These are phyloP conservation scores for Cosmia pyralina DNA, from an alignment of 2,888 invertebrate species.

Conservation along the genomic window DNA sequence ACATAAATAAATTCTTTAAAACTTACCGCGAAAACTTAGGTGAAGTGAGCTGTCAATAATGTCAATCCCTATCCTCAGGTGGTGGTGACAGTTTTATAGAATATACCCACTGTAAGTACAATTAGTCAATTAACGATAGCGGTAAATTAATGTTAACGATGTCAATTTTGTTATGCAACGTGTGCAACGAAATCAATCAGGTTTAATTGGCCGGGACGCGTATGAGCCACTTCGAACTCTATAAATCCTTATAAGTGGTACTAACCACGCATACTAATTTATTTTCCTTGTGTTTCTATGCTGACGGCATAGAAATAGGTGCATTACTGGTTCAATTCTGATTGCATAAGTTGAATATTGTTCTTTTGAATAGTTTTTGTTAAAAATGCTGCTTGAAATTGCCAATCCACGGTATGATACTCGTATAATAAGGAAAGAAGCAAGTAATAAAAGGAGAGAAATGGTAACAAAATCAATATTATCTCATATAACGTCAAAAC, in stretches of 20 bases:
- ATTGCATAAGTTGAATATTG: constrained; percentile 9
- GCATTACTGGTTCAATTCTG: constrained; percentile 20
- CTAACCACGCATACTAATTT: constrained; percentile 36
- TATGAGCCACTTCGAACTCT: constrained; percentile 17
- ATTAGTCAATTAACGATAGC: too few species aligned
- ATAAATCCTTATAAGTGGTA: constrained; percentile 53
- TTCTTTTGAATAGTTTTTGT: not conserved
- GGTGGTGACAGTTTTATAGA: not conserved
- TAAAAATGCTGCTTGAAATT: not conserved
- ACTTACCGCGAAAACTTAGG: too few species aligned
- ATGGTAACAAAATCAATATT: not conserved
- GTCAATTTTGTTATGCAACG: constrained; percentile 44
- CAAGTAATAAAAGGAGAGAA: not conserved
- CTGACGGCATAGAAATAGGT: not conserved
- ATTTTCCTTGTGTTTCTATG: constrained; percentile 20
- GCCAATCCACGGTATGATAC: too few species aligned
- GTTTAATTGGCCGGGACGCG: constrained; percentile 44
- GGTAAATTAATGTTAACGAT: not conserved
- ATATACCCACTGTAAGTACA: not conserved
- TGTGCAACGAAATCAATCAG: constrained; percentile 33
- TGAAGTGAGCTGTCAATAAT: not conserved
- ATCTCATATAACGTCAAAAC: too few species aligned
- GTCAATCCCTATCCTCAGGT: not conserved
- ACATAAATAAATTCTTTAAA: too few species aligned
- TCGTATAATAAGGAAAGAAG: not conserved